Conservation (phyloP, 2,797 vertebrate species). For the Microhierax caerulescens region DNA sequence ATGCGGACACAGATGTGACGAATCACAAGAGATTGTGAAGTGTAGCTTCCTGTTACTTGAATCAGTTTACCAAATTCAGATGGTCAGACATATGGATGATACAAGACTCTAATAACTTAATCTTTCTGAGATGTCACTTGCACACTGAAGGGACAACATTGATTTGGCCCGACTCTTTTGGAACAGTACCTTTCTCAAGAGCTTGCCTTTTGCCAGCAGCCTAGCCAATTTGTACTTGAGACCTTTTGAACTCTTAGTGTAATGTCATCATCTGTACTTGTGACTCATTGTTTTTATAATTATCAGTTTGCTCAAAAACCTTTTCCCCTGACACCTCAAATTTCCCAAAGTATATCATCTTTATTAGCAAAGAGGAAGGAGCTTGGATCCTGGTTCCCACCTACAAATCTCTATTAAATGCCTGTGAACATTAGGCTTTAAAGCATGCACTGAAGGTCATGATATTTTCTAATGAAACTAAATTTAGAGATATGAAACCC, state of each 20-base stretch:
- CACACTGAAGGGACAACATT: not conserved
- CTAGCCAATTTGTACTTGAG: not conserved
- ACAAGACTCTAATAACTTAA: not conserved
- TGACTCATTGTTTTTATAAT: constrained; percentile 28
- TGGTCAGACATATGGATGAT: not conserved
- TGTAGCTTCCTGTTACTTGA: not conserved
- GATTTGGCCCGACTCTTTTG: not conserved
- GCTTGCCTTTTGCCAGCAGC: not conserved
- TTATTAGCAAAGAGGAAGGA: constrained; percentile 14
- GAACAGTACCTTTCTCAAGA: not conserved
- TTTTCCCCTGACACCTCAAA: not conserved
- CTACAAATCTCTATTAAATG: not conserved
- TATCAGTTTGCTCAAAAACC: constrained; percentile 3
- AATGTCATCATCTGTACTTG: not conserved
- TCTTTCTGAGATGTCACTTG: not conserved
- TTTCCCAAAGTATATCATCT: constrained; percentile 17
- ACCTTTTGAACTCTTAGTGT: not conserved
- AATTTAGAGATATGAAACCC: not conserved
- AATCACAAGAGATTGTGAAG: not conserved
- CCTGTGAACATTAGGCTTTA: not conserved
- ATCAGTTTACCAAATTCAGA: not conserved
- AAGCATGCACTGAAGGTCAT: not conserved
- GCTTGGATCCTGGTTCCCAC: not conserved
- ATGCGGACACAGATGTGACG: too few species aligned
- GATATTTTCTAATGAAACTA: not conserved